Conservation (phyloP, 2,113 vertebrate genomes). For the Syrrhaptes paradoxus region DNA sequence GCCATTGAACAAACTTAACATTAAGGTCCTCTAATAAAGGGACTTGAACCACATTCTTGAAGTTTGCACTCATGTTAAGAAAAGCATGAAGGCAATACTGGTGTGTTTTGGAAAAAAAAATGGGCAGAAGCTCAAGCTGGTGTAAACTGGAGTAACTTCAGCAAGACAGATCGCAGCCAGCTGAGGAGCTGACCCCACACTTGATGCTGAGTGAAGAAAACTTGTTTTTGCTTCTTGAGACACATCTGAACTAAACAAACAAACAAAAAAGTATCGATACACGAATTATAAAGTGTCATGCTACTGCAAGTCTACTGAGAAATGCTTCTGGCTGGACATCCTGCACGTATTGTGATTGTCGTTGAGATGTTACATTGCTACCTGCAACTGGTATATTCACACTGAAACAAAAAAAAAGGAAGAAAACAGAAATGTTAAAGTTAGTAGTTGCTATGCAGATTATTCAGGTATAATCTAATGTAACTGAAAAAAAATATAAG, state of each 20-base stretch:
- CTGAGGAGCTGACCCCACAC: not conserved
- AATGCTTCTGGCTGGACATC: slow-evolving; percentile 78
- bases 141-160: not conserved
- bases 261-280: not conserved
- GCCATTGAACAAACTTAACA: not conserved
- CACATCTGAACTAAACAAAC: slow-evolving; percentile 27
- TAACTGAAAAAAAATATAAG: slow-evolving; percentile 10
- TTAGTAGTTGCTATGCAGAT: slow-evolving; percentile 77
- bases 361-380: slow-evolving; percentile 76
- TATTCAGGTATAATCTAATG: slow-evolving; percentile 69
- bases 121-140: not conserved
- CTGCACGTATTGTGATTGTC: slow-evolving; percentile 79
- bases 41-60: not conserved
- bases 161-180: not conserved
- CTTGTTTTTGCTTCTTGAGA: slow-evolving; percentile 64
- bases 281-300: slow-evolving; percentile 60
- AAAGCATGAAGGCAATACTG: not conserved
- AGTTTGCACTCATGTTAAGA: not conserved
- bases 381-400: slow-evolving; percentile 56
- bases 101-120: not conserved
- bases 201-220: not conserved
- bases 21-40: not conserved
- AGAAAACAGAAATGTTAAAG: slow-evolving; percentile 30
- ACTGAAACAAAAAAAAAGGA: not conserved
- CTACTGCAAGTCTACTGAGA: slow-evolving; percentile 74